Conservation (phyloP, 1,140 invertebrate genomes). For the Manduca sexta region DNA sequence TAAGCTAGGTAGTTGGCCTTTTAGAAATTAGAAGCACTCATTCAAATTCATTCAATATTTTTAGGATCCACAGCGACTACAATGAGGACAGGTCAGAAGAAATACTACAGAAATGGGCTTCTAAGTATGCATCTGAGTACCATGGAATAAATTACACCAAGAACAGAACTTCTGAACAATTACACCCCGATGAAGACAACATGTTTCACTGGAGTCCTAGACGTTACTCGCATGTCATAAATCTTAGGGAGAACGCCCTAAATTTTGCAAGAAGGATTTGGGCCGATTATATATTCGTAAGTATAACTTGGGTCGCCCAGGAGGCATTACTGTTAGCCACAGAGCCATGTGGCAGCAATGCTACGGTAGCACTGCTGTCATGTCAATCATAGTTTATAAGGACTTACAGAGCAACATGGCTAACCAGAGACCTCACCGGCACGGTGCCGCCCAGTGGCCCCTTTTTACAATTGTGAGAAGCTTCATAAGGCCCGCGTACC, state of each 20-base stretch:
- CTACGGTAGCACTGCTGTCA: no score
- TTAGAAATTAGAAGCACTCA: no score
- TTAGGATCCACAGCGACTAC: slow-evolving; percentile 91
- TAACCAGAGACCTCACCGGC: no score
- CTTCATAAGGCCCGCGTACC: no score
- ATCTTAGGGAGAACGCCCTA: slow-evolving; percentile 86
- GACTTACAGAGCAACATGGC: no score
- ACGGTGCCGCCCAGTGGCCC: no score
- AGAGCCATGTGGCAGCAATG: no score
- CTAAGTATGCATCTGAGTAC: slow-evolving; percentile 77
- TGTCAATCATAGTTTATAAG: no score
- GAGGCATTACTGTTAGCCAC: no score
- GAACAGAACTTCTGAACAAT: slow-evolving; percentile 49
- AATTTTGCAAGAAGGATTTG: slow-evolving; percentile 76
- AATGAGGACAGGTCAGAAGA: slow-evolving; percentile 86
- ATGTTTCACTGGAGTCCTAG: slow-evolving; percentile 83
- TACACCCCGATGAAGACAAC: slow-evolving; percentile 77
- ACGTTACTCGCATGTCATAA: slow-evolving; percentile 88
- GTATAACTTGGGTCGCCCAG: slow-evolving; percentile 15
- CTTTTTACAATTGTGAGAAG: no score
- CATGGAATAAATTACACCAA: slow-evolving; percentile 79
- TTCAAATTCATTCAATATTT: slow-evolving; percentile 20
- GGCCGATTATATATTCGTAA: slow-evolving; percentile 55
- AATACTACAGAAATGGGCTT: slow-evolving; percentile 84
- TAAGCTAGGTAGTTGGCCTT: no score